Conservation (phyloP, 2,113 vertebrate species). For the Ranitomeya imitator region DNA sequence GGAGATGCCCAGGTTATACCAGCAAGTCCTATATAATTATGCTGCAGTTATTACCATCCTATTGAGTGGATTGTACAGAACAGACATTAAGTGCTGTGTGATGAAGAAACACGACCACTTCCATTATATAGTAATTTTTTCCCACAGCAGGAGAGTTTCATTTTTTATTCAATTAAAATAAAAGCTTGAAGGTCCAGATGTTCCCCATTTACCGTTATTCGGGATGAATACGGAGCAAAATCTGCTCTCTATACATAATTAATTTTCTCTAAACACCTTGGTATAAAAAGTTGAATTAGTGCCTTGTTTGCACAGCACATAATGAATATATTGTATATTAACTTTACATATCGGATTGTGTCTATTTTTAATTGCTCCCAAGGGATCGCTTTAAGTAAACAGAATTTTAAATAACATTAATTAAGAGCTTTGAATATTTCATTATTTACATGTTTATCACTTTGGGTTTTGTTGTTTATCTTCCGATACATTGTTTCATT, state of each 20-base stretch:
- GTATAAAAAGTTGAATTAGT: background rate
- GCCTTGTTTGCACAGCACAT: constrained; percentile 2
- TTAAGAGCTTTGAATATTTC: constrained; percentile 10
- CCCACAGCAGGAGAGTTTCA: background rate
- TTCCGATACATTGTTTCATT: background rate
- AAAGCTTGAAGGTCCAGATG: background rate
- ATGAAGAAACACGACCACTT: background rate
- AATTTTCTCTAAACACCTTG: constrained; percentile 1
- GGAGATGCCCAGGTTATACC: background rate
- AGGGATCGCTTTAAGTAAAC: background rate
- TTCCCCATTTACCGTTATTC: background rate
- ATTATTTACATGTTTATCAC: background rate
- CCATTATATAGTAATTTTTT: constrained; percentile 23
- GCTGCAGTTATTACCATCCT: background rate
- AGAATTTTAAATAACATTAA: background rate
- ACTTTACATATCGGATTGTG: background rate
- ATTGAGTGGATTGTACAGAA: background rate
- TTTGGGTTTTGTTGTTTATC: background rate
- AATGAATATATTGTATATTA: constrained; percentile 2
- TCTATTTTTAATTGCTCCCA: background rate
- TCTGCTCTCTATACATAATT: constrained; percentile 18
- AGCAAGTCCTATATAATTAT: background rate
- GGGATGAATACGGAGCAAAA: background rate
- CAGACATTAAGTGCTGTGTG: background rate
- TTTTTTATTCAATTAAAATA: constrained; percentile 16